phyloP scores from a whole-genome alignment of 2,113 vertebrate species.

The Ctenodactylus gundi region DNA sequence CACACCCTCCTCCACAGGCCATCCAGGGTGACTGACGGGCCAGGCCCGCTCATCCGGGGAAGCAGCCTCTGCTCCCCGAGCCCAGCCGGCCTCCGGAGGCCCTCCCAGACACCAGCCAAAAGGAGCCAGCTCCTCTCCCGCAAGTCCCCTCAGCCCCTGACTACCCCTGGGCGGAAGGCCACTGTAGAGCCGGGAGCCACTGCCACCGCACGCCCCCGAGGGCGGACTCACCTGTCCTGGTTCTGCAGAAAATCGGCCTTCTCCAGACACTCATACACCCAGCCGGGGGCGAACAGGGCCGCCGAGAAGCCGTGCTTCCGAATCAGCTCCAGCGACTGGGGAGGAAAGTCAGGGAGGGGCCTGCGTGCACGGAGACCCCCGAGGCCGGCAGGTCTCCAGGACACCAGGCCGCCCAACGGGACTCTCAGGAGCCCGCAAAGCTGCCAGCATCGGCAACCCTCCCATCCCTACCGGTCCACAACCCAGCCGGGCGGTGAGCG shows the following conservation, averaged over 20 bases:
- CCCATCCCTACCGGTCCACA: background rate
- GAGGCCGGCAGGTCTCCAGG: background rate
- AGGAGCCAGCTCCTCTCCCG: background rate
- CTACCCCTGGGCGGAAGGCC: background rate
- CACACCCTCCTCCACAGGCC: background rate
- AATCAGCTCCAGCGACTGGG: constrained; percentile 91
- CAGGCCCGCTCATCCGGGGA: background rate
- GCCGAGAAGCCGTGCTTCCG: constrained; percentile 89
- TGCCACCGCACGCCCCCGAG: too few species aligned
- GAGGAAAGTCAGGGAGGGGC: background rate
- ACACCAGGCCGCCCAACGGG: too few species aligned
- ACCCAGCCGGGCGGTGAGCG: background rate
- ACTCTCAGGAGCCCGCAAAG: too few species aligned
- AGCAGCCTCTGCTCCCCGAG: background rate
- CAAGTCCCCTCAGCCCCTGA: background rate
- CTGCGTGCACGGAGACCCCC: background rate
- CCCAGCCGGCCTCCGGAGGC: background rate
- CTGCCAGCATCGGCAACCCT: too few species aligned
- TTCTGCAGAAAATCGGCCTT: constrained; percentile 89
- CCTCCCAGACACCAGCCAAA: background rate
- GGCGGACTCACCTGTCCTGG: constrained; percentile 94
- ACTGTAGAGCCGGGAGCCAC: background rate
- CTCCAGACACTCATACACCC: constrained; percentile 94
- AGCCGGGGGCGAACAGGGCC: constrained; percentile 96
- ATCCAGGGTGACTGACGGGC: fast-evolving